These are phyloP conservation scores for Diachrysia chrysitis DNA, from an alignment of 2,888 invertebrate species.

Conservation along the genomic window DNA sequence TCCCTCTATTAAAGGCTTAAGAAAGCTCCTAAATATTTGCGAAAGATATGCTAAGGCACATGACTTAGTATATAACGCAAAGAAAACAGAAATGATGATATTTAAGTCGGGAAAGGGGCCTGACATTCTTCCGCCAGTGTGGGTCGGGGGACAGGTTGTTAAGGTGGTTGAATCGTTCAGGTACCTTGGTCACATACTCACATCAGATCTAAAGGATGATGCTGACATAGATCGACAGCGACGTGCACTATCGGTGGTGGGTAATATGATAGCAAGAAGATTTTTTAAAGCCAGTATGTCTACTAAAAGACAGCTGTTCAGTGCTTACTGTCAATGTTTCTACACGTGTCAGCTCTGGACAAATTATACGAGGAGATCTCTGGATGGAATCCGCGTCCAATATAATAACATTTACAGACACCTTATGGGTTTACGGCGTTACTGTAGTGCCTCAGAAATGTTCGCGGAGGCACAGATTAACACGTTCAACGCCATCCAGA, in stretches of 20 bases:
- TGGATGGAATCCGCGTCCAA: background rate
- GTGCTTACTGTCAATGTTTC: conserved; percentile 1
- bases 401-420: conserved; percentile 5
- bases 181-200: conserved; percentile 14
- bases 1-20: background rate
- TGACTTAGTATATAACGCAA: conserved; percentile 21
- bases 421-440: background rate
- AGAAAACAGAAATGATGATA: conserved; percentile 17
- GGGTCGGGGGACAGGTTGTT: background rate
- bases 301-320: background rate
- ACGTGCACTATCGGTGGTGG: conserved; percentile 9
- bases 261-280: conserved; percentile 23
- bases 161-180: conserved; percentile 4
- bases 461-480: background rate
- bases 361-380: background rate
- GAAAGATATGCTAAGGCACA: conserved; percentile 18
- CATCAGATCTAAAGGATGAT: conserved; percentile 9
- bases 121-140: background rate
- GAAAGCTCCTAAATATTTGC: conserved; percentile 19
- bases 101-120: conserved; percentile 25
- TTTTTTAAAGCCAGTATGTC: background rate
- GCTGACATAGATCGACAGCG: conserved; percentile 8
- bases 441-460: background rate
- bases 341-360: conserved; percentile 13
- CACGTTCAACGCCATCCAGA: background rate